These are phyloP conservation scores for Cheilosia urbana DNA, from an alignment of 2,888 invertebrate species.

Conservation along the genomic window DNA sequence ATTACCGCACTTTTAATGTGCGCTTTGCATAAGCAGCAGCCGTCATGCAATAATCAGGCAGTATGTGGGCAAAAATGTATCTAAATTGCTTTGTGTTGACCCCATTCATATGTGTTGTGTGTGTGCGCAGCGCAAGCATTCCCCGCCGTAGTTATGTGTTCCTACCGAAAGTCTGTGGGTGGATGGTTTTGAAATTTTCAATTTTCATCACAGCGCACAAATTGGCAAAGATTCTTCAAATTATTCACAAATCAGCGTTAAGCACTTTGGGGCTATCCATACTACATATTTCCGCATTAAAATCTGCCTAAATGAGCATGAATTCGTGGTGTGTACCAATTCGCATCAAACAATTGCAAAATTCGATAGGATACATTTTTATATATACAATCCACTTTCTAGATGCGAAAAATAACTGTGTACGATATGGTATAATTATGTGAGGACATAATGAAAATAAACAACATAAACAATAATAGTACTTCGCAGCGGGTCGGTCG, in stretches of 20 bases:
- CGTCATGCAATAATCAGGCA: neutral
- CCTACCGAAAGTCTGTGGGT: conserved; percentile 51
- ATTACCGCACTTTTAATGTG: conserved; percentile 40
- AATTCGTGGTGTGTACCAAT: neutral
- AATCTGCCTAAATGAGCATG: neutral
- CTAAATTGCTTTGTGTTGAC: conserved; percentile 60
- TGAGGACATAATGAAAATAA: conserved; percentile 62
- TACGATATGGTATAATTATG: conserved; percentile 54
- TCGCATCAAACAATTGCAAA: neutral
- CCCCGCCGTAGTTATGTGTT: conserved; percentile 40
- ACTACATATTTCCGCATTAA: conserved; percentile 29
- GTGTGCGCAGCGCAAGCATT: conserved; percentile 26
- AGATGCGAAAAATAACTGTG: conserved; percentile 58
- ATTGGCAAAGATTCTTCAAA: conserved; percentile 28
- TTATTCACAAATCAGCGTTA: conserved; percentile 30
- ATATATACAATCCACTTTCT: conserved; percentile 8
- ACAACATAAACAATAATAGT: conserved; percentile 30
- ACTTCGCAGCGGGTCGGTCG: neutral
- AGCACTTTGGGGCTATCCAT: neutral
- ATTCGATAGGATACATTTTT: neutral
- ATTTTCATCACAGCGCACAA: conserved; percentile 55
- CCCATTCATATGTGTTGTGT: conserved; percentile 42
- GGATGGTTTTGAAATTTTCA: conserved; percentile 61
- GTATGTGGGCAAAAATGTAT: conserved; percentile 60
- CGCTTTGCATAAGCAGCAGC: conserved; percentile 41